Base-by-base conservation (phyloP, 2,888 invertebrate species). In the Asteroscopus sphinx region DNA sequence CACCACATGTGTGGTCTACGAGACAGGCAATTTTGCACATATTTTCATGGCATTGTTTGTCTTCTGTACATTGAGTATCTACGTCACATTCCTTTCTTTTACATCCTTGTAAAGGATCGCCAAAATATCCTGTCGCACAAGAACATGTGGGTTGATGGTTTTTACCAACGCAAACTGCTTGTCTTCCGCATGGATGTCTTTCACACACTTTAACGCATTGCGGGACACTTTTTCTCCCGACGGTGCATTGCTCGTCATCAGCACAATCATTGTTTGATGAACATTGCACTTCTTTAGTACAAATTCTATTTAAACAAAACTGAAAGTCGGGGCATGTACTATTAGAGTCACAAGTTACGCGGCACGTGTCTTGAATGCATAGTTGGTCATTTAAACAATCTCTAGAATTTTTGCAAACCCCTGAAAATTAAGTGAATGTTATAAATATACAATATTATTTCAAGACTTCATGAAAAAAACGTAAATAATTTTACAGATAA, bases 11-110 rank as follows among this genome's bases (percentile, higher is more conserved):
- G 86, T 98, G 97, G n/a, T 96, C 95, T 3, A 96, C 96, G 15
- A 98, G 93, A 82, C 98, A 98, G 12, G 97, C 97, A 61, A 97
- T 97, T 92, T 97, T 97, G 83, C 98, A 98, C 93, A 96, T 96
- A 82, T 96, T 96, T 61, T 96, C 95, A 66, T 97, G 96, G 77
- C 98, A 98, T 41, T 97, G 94, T 89, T 98, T 97, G 81, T 98
- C 98, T 45, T 96, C 96, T 0, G 96, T 95, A 79, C 98, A 98
- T 55, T 98, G 96, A 0, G 95, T 91, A 78, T 97, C 95, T 0
- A 81, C 84, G 54, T 95, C 95, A 79, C 98, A 98, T 91, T 98
- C 97, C 57, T 97, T 96, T 72, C 95, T 96, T 73, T 96, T 96
- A 81, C 98, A 98, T 28, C 97, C 98, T 63, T 96, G 95, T 80